Evolutionary conservation across 2,797 vertebrate species (phyloP).

Genomic region (Brachymystax lenok): DNA sequence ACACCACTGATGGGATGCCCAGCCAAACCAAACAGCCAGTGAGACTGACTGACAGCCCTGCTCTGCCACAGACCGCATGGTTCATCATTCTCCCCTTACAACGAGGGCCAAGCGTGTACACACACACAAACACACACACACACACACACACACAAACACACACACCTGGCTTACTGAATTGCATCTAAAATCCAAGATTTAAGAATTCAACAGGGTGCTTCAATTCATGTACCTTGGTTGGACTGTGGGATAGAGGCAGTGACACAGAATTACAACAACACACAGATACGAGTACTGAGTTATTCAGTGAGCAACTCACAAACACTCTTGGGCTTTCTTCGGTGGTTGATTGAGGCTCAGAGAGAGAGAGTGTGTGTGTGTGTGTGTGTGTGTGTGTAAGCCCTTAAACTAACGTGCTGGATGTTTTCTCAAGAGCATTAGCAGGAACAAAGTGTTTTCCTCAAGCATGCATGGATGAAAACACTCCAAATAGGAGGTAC

Average conservation of each 20-base stretch:
- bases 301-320: too few relatives aligned
- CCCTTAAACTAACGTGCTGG: not conserved
- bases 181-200: too few relatives aligned
- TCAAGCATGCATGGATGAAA: not conserved
- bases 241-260: too few relatives aligned
- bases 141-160: not conserved
- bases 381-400: not conserved
- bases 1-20: not conserved
- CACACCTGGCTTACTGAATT: not conserved
- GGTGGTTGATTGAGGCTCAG: too few relatives aligned
- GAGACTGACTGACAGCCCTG: constrained; percentile 25
- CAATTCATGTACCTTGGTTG: too few relatives aligned
- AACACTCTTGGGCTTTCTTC: too few relatives aligned
- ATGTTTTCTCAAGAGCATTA: not conserved
- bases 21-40: constrained; percentile 29
- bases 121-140: not conserved
- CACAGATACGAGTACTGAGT: too few relatives aligned
- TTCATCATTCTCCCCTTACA: constrained; percentile 20
- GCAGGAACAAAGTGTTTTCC: not conserved
- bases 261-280: too few relatives aligned
- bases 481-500: not conserved
- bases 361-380: too few relatives aligned
- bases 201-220: too few relatives aligned
- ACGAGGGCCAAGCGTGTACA: constrained; percentile 3
- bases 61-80: not conserved